phyloP scores from a whole-genome alignment of 2,113 vertebrate genomes.

The Phasianus colchicus region DNA sequence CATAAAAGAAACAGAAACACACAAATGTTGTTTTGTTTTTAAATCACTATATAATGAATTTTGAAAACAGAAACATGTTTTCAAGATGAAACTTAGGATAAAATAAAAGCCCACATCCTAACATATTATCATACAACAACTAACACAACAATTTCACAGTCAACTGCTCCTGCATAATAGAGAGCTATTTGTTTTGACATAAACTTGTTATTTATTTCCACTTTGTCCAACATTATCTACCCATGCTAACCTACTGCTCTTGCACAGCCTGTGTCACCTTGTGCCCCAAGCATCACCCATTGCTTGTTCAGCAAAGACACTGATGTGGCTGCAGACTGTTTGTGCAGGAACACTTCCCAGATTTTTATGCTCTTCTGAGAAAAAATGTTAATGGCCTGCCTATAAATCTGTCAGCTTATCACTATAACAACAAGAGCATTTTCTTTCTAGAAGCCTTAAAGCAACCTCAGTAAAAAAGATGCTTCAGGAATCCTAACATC shows the following conservation, averaged over 20 bases:
- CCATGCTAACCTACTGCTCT: background rate
- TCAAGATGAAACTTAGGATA: background rate
- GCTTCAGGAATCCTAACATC: background rate
- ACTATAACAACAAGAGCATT: background rate
- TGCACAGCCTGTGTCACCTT: background rate
- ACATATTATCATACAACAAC: background rate
- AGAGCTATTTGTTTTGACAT: constrained; percentile 19
- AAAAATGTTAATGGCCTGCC: background rate
- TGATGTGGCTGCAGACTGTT: background rate
- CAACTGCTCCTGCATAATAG: background rate
- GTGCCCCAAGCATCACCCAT: background rate
- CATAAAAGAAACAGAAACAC: background rate
- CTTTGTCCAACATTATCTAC: constrained; percentile 32
- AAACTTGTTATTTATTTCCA: constrained; percentile 32
- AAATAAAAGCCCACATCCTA: background rate
- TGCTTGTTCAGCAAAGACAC: background rate
- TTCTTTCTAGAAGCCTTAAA: constrained; percentile 13
- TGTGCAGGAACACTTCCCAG: background rate
- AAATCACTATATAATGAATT: background rate
- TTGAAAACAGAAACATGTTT: background rate
- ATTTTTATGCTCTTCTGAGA: background rate
- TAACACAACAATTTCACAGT: constrained; percentile 3
- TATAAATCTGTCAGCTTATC: background rate
- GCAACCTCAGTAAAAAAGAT: background rate
- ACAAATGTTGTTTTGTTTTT: background rate